phyloP scores from a whole-genome alignment of 1,140 invertebrate genomes.

The Cyphomyrmex costatus region DNA sequence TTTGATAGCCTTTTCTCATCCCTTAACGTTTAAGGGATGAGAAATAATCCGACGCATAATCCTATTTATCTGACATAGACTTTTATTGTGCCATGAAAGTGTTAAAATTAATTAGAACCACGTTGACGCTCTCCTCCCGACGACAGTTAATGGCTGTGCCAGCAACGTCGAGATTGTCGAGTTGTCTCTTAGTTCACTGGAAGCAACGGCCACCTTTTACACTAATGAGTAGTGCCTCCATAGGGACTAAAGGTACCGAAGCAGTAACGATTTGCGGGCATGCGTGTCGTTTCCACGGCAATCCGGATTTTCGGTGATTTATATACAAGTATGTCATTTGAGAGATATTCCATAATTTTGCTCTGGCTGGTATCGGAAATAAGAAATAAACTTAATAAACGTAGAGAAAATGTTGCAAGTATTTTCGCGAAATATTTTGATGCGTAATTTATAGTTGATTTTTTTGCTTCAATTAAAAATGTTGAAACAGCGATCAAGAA shows the following conservation, averaged over 20 bases:
- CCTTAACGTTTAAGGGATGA: neutral
- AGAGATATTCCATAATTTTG: constrained; percentile 32
- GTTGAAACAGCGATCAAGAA: neutral
- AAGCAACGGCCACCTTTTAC: constrained; percentile 38
- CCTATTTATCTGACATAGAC: constrained; percentile 47
- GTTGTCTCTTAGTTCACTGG: constrained; percentile 39
- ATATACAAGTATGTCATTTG: neutral
- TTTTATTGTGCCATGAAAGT: constrained; percentile 63
- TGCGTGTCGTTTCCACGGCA: constrained; percentile 14
- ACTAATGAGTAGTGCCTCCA: constrained; percentile 31
- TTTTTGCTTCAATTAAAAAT: neutral
- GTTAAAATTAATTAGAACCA: constrained; percentile 73
- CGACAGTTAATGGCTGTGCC: constrained; percentile 62
- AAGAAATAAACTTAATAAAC: constrained; percentile 11
- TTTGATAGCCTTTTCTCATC: constrained; percentile 58
- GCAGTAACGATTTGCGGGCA: constrained; percentile 27
- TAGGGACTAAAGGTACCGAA: constrained; percentile 1
- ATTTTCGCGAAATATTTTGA: constrained; percentile 1
- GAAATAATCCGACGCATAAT: constrained; percentile 16
- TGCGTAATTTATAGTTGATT: neutral
- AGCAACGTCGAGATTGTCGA: constrained; percentile 27
- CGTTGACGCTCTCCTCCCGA: constrained; percentile 11
- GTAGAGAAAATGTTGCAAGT: neutral
- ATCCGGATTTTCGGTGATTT: constrained; percentile 34
- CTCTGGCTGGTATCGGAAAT: neutral